Percentiles rank a stretch among this genome's conserved stretches.
Evolutionary conservation across 1,140 invertebrate species (phyloP).

Genomic region (Ips typographus): DNA sequence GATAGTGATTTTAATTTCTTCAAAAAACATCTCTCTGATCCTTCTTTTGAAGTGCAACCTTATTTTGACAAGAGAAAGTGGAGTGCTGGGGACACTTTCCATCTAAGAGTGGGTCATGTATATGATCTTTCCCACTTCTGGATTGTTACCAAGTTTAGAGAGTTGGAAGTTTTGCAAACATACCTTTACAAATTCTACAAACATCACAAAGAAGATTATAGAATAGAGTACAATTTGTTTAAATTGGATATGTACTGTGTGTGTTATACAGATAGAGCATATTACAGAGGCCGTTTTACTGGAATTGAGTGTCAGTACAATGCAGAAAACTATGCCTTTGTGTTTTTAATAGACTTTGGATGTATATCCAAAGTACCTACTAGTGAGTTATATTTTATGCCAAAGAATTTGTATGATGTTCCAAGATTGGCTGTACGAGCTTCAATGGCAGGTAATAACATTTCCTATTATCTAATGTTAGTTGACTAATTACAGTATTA

Average conservation of each 20-base stretch:
- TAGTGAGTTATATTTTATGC: constrained; percentile 33
- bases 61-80: constrained; percentile 31
- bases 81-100: constrained; percentile 18
- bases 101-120: constrained; percentile 27
- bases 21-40: not conserved
- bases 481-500: too few species aligned
- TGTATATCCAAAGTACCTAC: constrained; percentile 17
- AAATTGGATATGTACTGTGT: constrained; percentile 31
- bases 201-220: constrained; percentile 22
- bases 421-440: constrained; percentile 33
- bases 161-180: constrained; percentile 25
- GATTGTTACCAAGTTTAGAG: constrained; percentile 31
- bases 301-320: constrained; percentile 1
- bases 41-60: constrained; percentile 16
- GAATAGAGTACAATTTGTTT: constrained; percentile 16
- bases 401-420: constrained; percentile 28
- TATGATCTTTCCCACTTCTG: constrained; percentile 39
- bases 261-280: constrained; percentile 23
- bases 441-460: constrained; percentile 22
- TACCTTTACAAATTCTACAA: constrained; percentile 34
- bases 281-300: constrained; percentile 30
- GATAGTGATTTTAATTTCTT: not conserved
- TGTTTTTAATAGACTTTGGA: constrained; percentile 38
- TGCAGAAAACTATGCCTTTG: constrained; percentile 8
- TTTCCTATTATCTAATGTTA: too few species aligned